Conservation (phyloP, 2,888 invertebrate genomes). For the Athripsodes cinereus region DNA sequence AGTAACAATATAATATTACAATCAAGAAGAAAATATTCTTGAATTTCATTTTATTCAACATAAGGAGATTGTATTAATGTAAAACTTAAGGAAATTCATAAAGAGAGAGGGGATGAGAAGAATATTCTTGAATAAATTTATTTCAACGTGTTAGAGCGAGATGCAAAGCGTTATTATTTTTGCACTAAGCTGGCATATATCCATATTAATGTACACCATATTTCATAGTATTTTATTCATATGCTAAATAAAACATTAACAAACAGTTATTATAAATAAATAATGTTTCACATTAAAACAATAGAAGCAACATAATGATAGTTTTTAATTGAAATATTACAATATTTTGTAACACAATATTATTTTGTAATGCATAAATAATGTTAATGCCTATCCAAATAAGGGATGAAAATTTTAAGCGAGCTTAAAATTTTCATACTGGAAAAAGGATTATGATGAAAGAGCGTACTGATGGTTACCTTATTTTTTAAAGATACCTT, state of each 20-base stretch:
- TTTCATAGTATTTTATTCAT: constrained; percentile 77
- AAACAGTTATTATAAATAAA: constrained; percentile 21
- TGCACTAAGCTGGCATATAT: constrained; percentile 53
- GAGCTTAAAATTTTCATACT: too few relatives aligned
- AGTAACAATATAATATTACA: not conserved
- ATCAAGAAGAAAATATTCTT: not conserved
- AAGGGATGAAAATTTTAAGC: too few relatives aligned
- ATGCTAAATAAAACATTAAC: constrained; percentile 60
- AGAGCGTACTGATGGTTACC: too few relatives aligned
- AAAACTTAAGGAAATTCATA: constrained; percentile 24
- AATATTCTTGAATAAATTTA: too few relatives aligned
- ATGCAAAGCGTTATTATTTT: constrained; percentile 43
- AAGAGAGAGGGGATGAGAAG: not conserved
- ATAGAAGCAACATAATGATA: too few relatives aligned
- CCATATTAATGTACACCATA: constrained; percentile 71
- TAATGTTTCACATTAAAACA: too few relatives aligned
- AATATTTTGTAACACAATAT: too few relatives aligned
- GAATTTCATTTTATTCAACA: constrained; percentile 21
- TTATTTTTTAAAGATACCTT: too few relatives aligned
- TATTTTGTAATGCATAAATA: too few relatives aligned
- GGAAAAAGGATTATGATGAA: too few relatives aligned
- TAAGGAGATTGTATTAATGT: constrained; percentile 24
- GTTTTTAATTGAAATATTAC: too few relatives aligned
- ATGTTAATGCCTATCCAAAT: too few relatives aligned
- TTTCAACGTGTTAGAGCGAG: constrained; percentile 24